Evolutionary conservation across 53 echinoderm and acorn worm genomes (phyloP).

Genomic region (Apostichopus leukothele): DNA sequence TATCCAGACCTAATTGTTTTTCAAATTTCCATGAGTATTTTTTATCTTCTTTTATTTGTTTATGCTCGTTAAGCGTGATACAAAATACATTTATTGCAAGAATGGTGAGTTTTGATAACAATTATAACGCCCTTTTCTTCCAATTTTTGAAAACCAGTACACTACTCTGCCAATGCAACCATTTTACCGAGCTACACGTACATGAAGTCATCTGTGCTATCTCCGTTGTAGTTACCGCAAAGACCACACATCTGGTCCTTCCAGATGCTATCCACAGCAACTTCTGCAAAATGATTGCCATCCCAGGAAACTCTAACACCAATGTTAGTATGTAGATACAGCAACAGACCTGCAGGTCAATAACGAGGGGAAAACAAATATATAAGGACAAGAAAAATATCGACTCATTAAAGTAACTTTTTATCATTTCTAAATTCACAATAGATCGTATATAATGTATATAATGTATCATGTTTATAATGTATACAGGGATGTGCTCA

Average conservation of each 20-base stretch:
- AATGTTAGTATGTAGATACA: constrained; percentile 88
- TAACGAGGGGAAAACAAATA: background rate
- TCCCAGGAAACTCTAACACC: constrained; percentile 91
- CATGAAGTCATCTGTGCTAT: constrained; percentile 86
- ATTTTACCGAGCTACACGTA: constrained; percentile 26
- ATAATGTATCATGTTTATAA: no score
- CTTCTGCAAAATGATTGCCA: constrained; percentile 87
- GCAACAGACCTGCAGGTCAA: constrained; percentile 67
- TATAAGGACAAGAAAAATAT: background rate
- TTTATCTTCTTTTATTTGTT: no score
- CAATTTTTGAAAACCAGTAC: no score
- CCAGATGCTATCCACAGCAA: constrained; percentile 77
- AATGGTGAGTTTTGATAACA: no score
- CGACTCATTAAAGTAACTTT: background rate
- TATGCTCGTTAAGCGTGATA: no score
- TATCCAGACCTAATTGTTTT: no score
- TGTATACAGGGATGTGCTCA: no score
- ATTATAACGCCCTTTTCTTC: no score
- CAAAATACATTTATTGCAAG: no score
- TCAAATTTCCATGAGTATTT: background rate
- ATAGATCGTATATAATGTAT: no score
- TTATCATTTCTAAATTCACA: background rate
- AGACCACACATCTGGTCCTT: constrained; percentile 85
- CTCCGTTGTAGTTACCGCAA: constrained; percentile 88
- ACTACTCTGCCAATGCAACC: no score